phyloP scores from a whole-genome alignment of 1,140 invertebrate species.

The Ptiloglossa arizonensis region DNA sequence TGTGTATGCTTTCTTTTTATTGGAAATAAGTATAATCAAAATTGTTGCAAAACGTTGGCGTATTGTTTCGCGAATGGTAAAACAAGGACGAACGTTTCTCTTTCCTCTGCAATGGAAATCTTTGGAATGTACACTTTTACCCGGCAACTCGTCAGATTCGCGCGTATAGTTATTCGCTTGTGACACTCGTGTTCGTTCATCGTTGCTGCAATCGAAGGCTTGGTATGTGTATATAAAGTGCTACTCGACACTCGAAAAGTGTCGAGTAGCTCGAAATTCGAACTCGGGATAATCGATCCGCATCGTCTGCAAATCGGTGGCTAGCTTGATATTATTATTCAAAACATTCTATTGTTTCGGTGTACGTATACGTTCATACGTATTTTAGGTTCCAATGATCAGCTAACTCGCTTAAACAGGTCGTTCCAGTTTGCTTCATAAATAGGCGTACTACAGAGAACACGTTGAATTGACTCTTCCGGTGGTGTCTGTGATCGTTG shows the following conservation, averaged over 20 bases:
- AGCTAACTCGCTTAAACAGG: not conserved
- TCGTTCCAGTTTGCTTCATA: slow-evolving; percentile 30
- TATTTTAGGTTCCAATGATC: not conserved
- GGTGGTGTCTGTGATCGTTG: slow-evolving; percentile 16
- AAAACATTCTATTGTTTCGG: not conserved
- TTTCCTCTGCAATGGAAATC: not conserved
- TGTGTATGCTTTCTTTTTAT: too few species aligned
- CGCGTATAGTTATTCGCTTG: too few species aligned
- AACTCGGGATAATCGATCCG: too few species aligned
- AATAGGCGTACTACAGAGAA: slow-evolving; percentile 18
- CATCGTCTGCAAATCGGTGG: too few species aligned
- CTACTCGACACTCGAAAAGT: too few species aligned
- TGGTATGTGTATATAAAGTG: not conserved
- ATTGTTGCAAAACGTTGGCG: too few species aligned
- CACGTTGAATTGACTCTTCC: slow-evolving; percentile 39
- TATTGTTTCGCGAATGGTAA: too few species aligned
- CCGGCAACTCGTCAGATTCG: not conserved
- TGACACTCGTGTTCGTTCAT: slow-evolving; percentile 4
- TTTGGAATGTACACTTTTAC: slow-evolving; percentile 9
- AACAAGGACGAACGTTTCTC: too few species aligned
- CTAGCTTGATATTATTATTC: too few species aligned
- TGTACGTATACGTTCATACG: not conserved
- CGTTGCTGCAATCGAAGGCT: not conserved
- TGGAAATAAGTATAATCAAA: too few species aligned
- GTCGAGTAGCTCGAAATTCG: too few species aligned